Evolutionary conservation across 2,113 vertebrate genomes (phyloP).

Genomic region (Apaloderma vittatum): DNA sequence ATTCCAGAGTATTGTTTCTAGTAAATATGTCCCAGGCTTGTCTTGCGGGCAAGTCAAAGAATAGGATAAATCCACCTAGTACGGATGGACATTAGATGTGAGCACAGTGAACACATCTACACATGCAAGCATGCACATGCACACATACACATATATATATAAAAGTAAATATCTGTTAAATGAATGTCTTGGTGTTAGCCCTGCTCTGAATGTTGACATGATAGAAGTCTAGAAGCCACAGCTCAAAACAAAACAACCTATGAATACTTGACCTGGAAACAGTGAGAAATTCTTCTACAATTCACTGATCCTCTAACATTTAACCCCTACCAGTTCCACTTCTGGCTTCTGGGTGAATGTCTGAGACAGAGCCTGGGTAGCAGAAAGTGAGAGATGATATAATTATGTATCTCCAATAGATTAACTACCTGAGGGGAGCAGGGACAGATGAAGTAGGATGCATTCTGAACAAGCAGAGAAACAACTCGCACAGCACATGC

Average conservation of each 20-base stretch:
- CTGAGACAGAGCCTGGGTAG: not conserved
- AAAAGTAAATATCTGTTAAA: constrained; percentile 61
- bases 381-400: not conserved
- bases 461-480: not conserved
- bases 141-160: not conserved
- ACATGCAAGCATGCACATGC: not conserved
- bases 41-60: not conserved
- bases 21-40: not conserved
- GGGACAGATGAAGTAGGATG: not conserved
- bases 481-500: not conserved
- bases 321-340: constrained; percentile 24
- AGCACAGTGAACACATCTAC: not conserved
- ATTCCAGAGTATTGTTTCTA: constrained; percentile 1
- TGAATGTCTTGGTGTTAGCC: constrained; percentile 5
- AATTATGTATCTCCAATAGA: not conserved
- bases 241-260: constrained; percentile 66
- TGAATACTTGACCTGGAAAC: constrained; percentile 51
- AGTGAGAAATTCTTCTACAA: constrained; percentile 22
- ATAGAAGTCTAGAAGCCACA: constrained; percentile 43
- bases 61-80: not conserved
- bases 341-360: not conserved
- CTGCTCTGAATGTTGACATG: constrained; percentile 6
- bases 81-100: not conserved
- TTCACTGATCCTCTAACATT: not conserved
- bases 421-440: not conserved